Evolutionary conservation across 1,140 invertebrate species (phyloP), one percentile per base, ranked within the genome.

Genomic region (Paralvinella palmiformis): DNA sequence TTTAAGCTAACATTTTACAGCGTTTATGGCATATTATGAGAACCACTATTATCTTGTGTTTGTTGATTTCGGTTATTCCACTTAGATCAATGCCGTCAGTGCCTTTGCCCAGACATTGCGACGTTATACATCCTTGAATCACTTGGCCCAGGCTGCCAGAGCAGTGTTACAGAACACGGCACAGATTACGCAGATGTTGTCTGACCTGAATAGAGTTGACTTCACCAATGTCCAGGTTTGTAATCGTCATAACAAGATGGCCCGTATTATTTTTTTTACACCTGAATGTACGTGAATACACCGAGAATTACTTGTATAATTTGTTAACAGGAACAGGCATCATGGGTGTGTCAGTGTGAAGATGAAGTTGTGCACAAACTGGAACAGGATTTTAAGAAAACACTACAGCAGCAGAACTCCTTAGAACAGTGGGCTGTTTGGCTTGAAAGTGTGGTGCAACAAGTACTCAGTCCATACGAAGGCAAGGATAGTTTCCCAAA

Each of bases 41-140:
- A n/a, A n/a, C n/a, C n/a, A n/a, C n/a, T n/a, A 58, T 31, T 41
- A 22, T 37, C 5, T 44, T 22, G 27, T 32, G 22, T 63, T 41
- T 35, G 29, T 37, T 65, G 13, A 20, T 69, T 50, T 63, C 52
- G 45, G 35, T 71, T 68, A 86, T 81, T 70, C n/a, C n/a, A n/a
- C n/a, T n/a, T n/a, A n/a, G n/a, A n/a, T 85, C 44, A 76, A 86
- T 33, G 91, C 92, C 41, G 92, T 96, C 10, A 89, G 89, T 69
- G 92, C 96, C 35, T 91, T 98, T 80, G 90, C 93, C 72, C 94
- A 96, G 80, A 96, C 94, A 44, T 80, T 99, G 72, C 84, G 94
- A 37, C 86, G 96, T 56, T 98, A 98, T 82, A 98, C 96, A 15
- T 97, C 94, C 17, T 83, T 99, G n/a, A 98, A 98, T 83, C 96